Conservation (phyloP, 2,113 vertebrate genomes). For the Hoplias malabaricus region DNA sequence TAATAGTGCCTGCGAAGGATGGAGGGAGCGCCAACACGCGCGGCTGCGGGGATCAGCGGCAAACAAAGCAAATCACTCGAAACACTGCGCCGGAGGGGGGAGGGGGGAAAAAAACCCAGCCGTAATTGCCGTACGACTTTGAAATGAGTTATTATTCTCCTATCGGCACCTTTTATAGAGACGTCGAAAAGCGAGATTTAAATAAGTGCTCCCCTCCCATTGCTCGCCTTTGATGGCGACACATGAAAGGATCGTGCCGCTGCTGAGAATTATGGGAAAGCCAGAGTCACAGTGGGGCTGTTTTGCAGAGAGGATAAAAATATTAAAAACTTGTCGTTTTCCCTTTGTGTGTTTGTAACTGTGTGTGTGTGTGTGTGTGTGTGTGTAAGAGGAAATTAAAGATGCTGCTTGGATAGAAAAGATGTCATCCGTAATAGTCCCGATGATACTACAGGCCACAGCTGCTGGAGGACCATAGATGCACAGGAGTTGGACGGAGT, state of each 20-base stretch:
- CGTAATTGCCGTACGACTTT: constrained; percentile 28
- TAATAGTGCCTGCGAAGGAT: constrained; percentile 47
- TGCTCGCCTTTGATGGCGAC: constrained; percentile 24
- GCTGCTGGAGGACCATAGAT: too few relatives aligned
- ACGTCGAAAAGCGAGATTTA: constrained; percentile 15
- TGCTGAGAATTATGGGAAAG: background rate
- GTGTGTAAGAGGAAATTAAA: constrained; percentile 36
- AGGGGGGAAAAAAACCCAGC: background rate
- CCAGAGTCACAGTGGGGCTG: background rate
- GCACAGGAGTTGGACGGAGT: too few relatives aligned
- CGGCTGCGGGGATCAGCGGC: constrained; percentile 12
- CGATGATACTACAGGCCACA: constrained; percentile 20
- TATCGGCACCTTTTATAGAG: constrained; percentile 5
- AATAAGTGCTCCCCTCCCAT: constrained; percentile 25
- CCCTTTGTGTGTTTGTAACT: background rate
- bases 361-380: background rate
- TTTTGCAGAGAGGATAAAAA: background rate
- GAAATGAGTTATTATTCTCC: constrained; percentile 10
- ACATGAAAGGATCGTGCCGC: constrained; percentile 13
- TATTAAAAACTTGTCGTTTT: constrained; percentile 18
- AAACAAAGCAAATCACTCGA: constrained; percentile 31
- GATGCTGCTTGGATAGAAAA: constrained; percentile 30
- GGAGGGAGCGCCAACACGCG: constrained; percentile 38
- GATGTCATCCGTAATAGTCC: constrained; percentile 6
- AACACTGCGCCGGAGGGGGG: background rate